Evolutionary conservation across 2,888 invertebrate species (phyloP), one percentile per base, ranked within the genome.

Genomic region (Agriopis marginaria): DNA sequence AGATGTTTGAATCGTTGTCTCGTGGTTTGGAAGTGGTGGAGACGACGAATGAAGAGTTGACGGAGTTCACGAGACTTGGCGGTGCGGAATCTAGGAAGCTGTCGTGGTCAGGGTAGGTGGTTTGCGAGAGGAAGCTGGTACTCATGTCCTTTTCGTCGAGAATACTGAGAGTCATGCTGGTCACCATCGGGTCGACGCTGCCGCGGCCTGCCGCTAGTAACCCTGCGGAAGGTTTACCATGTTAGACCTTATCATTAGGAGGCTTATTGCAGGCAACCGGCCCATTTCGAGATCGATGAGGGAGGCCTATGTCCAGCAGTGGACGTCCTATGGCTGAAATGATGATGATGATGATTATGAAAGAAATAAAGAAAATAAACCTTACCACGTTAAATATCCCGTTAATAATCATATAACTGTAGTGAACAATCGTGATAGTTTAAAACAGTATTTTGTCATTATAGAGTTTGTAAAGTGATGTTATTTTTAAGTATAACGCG

Each of bases 101-200:
- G 56, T 94, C 94, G 77, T 92, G 89, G 74, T 94, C 94, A 0
- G 92, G 93, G 76, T 91, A 89, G 0, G 93, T 93, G 49, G 93
- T 92, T 70, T 94, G 94, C 0, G 94, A 95, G 23, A 94, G 89
- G 79, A 94, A 94, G 74, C 94, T 94, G 1, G 94, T 94, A 75
- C 89, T 94, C 94, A 95, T 95, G 75, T 95, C 94, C 66, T 94
- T 94, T 65, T 94, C 94, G 73, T 94, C 94, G 10, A 94, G 82
- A 53, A 94, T 94, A 68, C 94, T 94, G 23, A 93, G 86, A 0
- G 94, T 93, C 93, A 94, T 94, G 74, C 94, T 94, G 6, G 92
- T 93, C 88, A 92, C 86, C 91, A 94, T 91, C 2, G 90, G 93
- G 72, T 94, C 93, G 62, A 92, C 81, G 76, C 93, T 93, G 50